phyloP scores from a whole-genome alignment of 2,888 invertebrate species.

The Synanthedon tipuliformis region DNA sequence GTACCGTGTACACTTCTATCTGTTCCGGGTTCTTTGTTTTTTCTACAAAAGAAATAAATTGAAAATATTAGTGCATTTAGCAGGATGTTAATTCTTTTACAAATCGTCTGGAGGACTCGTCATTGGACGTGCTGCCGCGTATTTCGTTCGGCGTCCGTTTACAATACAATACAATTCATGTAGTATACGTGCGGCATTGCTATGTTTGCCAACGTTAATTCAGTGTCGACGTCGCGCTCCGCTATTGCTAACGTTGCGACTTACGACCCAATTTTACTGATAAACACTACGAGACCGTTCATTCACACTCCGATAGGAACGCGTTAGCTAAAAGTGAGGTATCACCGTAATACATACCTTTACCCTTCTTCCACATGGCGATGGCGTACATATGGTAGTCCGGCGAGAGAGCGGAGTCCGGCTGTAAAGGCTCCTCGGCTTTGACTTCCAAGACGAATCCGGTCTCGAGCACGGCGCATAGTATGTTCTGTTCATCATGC shows the following conservation, averaged over 20 bases:
- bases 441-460: conserved; percentile 78
- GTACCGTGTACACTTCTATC: conserved; percentile 76
- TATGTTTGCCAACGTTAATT: conserved; percentile 18
- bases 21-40: conserved; percentile 80
- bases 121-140: conserved; percentile 17
- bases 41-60: conserved; percentile 48
- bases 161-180: background rate
- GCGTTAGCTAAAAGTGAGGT: background rate
- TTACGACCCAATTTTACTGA: conserved; percentile 6
- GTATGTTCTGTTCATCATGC: conserved; percentile 76
- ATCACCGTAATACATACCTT: conserved; percentile 62
- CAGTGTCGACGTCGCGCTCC: conserved; percentile 22
- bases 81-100: conserved; percentile 8
- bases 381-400: conserved; percentile 75
- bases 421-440: conserved; percentile 59
- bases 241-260: conserved; percentile 20
- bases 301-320: background rate
- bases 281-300: background rate
- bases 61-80: background rate
- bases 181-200: background rate
- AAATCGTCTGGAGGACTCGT: conserved; percentile 25
- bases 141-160: background rate
- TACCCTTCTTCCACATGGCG: conserved; percentile 78
- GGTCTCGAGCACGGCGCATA: conserved; percentile 78
- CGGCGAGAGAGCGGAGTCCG: conserved; percentile 56